These are phyloP conservation scores for Pogonomyrmex barbatus DNA, from an alignment of 1,140 invertebrate genomes.

Conservation along the genomic window DNA sequence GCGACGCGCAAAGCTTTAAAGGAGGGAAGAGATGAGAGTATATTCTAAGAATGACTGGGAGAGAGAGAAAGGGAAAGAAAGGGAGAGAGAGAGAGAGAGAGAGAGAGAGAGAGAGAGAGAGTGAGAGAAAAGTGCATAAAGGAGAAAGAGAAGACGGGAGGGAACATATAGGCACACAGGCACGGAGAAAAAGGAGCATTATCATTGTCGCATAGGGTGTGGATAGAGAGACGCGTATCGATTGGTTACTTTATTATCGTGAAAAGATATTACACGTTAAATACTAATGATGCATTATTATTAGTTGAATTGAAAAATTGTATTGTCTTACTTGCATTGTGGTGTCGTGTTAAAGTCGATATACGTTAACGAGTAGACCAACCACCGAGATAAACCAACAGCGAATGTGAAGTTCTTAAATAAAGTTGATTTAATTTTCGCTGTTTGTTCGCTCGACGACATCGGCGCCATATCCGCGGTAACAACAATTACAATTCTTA, in stretches of 20 bases:
- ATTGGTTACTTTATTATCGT: slow-evolving; percentile 80
- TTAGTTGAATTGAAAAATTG: slow-evolving; percentile 41
- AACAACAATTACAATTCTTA: slow-evolving; percentile 63
- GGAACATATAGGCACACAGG: slow-evolving; percentile 18
- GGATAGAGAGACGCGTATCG: slow-evolving; percentile 65
- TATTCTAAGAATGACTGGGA: slow-evolving; percentile 34
- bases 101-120: slow-evolving; percentile 52
- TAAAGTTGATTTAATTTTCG: not conserved
- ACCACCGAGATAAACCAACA: not conserved
- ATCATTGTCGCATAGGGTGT: slow-evolving; percentile 67
- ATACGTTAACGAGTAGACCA: not conserved
- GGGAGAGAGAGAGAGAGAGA: slow-evolving; percentile 69
- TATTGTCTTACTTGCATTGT: slow-evolving; percentile 8
- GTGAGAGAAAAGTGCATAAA: slow-evolving; percentile 1
- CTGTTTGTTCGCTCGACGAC: slow-evolving; percentile 14
- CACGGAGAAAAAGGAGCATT: slow-evolving; percentile 57
- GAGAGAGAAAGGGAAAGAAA: slow-evolving; percentile 30
- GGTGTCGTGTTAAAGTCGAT: not conserved
- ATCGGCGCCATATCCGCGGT: slow-evolving; percentile 10
- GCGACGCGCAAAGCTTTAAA: slow-evolving; percentile 26
- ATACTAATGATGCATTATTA: slow-evolving; percentile 69
- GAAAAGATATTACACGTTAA: slow-evolving; percentile 45
- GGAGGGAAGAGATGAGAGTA: not conserved
- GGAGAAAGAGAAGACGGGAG: not conserved
- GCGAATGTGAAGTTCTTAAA: not conserved